Evolutionary conservation across 2,888 invertebrate species (phyloP).

Genomic region (Caenorhabditis virilis): DNA sequence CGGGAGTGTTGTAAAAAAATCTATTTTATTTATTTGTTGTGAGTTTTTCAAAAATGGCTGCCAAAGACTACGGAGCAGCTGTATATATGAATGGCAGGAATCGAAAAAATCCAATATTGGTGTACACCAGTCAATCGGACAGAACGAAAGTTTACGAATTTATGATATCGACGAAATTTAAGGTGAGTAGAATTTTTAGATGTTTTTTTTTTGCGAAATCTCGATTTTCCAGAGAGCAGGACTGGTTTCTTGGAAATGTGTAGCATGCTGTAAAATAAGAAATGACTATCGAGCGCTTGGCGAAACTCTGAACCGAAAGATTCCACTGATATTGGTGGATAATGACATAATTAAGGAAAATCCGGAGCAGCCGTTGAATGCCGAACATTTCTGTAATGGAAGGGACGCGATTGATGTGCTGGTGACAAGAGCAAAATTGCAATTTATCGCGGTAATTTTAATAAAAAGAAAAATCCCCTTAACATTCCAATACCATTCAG

Average conservation of each 20-base stretch:
- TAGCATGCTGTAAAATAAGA: slow-evolving; percentile 15
- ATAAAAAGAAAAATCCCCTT: too few relatives aligned
- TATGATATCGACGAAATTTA: slow-evolving; percentile 26
- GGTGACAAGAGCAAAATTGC: slow-evolving; percentile 19
- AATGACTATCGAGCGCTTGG: slow-evolving; percentile 24
- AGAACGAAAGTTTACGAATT: slow-evolving; percentile 29
- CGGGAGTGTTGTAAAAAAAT: slow-evolving; percentile 14
- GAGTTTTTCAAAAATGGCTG: slow-evolving; percentile 1
- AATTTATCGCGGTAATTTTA: slow-evolving; percentile 22
- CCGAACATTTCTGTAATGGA: slow-evolving; percentile 33
- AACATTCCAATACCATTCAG: neutral
- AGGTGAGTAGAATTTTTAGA: slow-evolving; percentile 6
- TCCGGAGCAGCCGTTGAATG: slow-evolving; percentile 32
- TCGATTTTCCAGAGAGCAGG: slow-evolving; percentile 17
- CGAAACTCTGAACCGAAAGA: slow-evolving; percentile 16
- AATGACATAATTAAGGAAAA: slow-evolving; percentile 38
- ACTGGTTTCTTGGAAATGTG: slow-evolving; percentile 38
- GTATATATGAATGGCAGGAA: slow-evolving; percentile 18
- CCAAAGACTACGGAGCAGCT: slow-evolving; percentile 23
- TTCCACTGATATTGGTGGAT: slow-evolving; percentile 28
- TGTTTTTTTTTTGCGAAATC: neutral
- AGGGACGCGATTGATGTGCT: slow-evolving; percentile 23
- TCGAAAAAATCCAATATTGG: slow-evolving; percentile 21
- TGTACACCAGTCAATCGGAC: slow-evolving; percentile 14
- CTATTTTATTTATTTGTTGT: slow-evolving; percentile 4